Conservation (phyloP, 2,888 invertebrate species). For the Pilophorus perplexus region DNA sequence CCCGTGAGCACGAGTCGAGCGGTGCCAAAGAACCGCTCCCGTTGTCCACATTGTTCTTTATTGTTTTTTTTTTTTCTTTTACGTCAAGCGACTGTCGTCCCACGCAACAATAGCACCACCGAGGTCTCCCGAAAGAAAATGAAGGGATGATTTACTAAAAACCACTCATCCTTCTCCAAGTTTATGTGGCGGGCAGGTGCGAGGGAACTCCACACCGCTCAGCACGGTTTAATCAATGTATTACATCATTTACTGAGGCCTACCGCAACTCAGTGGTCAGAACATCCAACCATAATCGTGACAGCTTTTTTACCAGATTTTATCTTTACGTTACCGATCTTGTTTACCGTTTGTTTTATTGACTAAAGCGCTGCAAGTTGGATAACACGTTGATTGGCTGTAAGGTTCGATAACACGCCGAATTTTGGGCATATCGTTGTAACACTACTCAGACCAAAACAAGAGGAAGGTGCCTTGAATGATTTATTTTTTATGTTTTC, state of each 20-base stretch:
- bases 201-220: neutral
- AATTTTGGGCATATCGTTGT: no score
- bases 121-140: neutral
- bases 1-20: slow-evolving; percentile 19
- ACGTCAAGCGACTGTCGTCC: neutral
- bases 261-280: neutral
- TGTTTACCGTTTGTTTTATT: no score
- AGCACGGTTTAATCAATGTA: slow-evolving; percentile 8
- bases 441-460: no score
- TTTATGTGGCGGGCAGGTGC: slow-evolving; percentile 15
- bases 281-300: no score
- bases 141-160: slow-evolving; percentile 13
- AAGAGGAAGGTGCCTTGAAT: no score
- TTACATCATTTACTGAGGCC: neutral
- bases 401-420: no score
- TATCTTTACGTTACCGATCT: no score
- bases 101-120: slow-evolving; percentile 7
- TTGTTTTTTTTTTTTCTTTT: slow-evolving; percentile 5
- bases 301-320: no score
- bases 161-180: slow-evolving; percentile 8
- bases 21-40: slow-evolving; percentile 10
- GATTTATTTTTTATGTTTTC: no score
- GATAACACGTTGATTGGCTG: no score
- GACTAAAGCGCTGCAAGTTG: no score
- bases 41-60: slow-evolving; percentile 14